Evolutionary conservation across 2,888 invertebrate genomes (phyloP).

Genomic region (Xanthorhoe designata): DNA sequence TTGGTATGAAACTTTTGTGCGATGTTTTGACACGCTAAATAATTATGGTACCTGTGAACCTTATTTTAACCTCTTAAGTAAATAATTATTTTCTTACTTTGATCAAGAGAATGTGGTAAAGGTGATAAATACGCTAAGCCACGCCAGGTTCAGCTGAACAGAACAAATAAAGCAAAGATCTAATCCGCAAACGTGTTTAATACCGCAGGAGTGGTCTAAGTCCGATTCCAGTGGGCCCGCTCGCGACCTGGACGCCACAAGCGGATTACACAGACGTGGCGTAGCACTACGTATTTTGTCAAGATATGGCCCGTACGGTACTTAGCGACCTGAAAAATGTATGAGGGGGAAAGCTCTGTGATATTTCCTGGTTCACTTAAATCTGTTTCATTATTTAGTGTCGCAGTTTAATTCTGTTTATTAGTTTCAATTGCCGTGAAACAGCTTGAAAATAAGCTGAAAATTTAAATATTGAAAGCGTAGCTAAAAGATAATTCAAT

Average conservation of each 20-base stretch:
- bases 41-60: neutral
- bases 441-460: neutral
- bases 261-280: constrained; percentile 59
- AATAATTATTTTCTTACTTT: neutral
- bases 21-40: constrained; percentile 1
- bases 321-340: constrained; percentile 38
- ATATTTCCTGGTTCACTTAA: constrained; percentile 13
- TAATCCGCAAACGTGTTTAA: constrained; percentile 46
- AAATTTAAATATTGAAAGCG: neutral
- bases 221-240: constrained; percentile 38
- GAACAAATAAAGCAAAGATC: constrained; percentile 23
- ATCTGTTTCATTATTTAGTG: neutral
- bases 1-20: constrained; percentile 3
- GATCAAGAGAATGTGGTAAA: neutral
- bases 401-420: neutral
- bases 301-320: constrained; percentile 49
- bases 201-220: constrained; percentile 43
- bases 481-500: constrained; percentile 9
- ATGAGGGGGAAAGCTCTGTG: constrained; percentile 34
- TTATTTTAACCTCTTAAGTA: neutral
- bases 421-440: neutral
- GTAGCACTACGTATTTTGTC: constrained; percentile 55
- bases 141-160: constrained; percentile 7
- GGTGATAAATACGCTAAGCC: neutral
- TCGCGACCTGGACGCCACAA: constrained; percentile 58